Percentiles rank a stretch among this genome's conserved stretches.
Evolutionary conservation across 2,888 invertebrate species (phyloP).

Genomic region (Hirtodrosophila duncani): DNA sequence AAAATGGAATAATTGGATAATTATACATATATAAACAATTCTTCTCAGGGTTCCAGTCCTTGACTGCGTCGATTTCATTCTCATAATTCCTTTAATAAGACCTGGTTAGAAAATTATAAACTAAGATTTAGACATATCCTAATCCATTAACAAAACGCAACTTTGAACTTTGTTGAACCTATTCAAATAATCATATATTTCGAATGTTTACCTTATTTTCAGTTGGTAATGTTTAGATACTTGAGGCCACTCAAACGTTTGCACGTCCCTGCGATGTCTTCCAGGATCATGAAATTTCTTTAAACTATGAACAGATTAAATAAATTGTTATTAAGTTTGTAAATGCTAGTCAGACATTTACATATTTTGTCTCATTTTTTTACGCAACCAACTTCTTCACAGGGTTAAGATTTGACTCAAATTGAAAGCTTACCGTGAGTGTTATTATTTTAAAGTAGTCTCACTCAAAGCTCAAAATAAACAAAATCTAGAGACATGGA

Average conservation of each 20-base stretch:
- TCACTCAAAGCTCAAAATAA: background rate
- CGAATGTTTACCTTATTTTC: constrained; percentile 25
- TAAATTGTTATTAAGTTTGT: constrained; percentile 45
- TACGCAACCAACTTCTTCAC: too few relatives aligned
- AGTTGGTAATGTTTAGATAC: constrained; percentile 95
- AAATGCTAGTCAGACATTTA: constrained; percentile 14
- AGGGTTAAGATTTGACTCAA: too few relatives aligned
- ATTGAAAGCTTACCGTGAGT: too few relatives aligned
- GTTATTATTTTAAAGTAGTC: too few relatives aligned
- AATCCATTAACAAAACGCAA: too few relatives aligned
- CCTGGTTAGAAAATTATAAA: too few relatives aligned
- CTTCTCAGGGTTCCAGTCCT: too few relatives aligned
- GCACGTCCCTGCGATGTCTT: constrained; percentile 79
- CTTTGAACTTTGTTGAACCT: constrained; percentile 2
- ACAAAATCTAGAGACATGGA: background rate
- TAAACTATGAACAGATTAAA: constrained; percentile 58
- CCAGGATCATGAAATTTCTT: constrained; percentile 68
- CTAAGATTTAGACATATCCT: too few relatives aligned
- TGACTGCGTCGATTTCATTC: too few relatives aligned
- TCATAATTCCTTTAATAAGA: too few relatives aligned
- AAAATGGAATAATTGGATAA: too few relatives aligned
- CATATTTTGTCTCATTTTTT: constrained; percentile 1
- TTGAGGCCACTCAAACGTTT: constrained; percentile 90
- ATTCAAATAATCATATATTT: constrained; percentile 10
- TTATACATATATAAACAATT: too few relatives aligned